A percentile compares a stretch with the other conserved stretches of the same genome.
These are phyloP conservation scores for Chelonus formosanus DNA, from an alignment of 2,888 invertebrate species.

Conservation along the genomic window DNA sequence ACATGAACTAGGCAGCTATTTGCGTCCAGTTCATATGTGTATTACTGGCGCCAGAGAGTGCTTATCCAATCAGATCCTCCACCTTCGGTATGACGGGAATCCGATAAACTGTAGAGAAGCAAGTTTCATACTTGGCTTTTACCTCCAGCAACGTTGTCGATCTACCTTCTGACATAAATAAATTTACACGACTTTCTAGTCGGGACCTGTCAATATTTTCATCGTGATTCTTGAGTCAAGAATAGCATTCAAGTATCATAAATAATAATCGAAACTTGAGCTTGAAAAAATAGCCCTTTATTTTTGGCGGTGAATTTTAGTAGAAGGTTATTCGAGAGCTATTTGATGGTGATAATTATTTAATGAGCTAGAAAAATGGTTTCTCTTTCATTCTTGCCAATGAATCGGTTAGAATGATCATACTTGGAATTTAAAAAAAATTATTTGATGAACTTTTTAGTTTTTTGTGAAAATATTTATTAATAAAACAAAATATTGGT, in stretches of 20 bases:
- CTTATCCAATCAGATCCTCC: constrained; percentile 29
- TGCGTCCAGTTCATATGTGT: constrained; percentile 1
- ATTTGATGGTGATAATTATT: too few relatives aligned
- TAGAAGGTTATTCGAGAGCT: too few relatives aligned
- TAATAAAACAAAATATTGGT: too few relatives aligned
- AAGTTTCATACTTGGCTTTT: constrained; percentile 6
- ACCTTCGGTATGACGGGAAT: constrained; percentile 54
- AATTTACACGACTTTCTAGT: constrained; percentile 5
- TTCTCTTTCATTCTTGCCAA: too few relatives aligned
- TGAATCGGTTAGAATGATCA: too few relatives aligned
- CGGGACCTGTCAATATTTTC: constrained; percentile 13
- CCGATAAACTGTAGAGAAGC: constrained; percentile 45
- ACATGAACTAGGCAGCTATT: constrained; percentile 11
- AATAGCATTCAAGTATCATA: neutral
- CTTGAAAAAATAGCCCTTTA: neutral
- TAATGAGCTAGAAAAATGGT: too few relatives aligned
- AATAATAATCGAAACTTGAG: neutral
- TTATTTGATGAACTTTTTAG: too few relatives aligned
- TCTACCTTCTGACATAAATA: constrained; percentile 17
- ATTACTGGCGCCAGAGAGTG: constrained; percentile 19
- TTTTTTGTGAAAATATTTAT: too few relatives aligned
- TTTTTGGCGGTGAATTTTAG: too few relatives aligned
- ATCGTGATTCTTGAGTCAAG: neutral
- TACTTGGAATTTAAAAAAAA: too few relatives aligned
- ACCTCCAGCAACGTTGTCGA: constrained; percentile 15